Evolutionary conservation across 1,140 invertebrate species (phyloP).

Genomic region (Phenacoccus solenopsis): DNA sequence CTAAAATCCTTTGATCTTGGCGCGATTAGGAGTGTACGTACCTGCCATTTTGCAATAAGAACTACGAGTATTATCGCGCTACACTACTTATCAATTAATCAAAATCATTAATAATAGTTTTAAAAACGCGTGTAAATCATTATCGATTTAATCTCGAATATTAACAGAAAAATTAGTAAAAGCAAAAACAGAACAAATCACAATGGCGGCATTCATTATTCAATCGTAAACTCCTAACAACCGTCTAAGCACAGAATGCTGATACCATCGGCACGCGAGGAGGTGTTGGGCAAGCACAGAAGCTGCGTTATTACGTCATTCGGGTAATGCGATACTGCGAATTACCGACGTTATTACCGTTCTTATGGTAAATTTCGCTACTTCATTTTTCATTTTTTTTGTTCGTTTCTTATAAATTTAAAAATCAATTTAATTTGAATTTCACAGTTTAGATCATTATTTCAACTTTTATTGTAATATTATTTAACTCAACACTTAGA

Average conservation of each 20-base stretch:
- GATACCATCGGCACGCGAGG: not conserved
- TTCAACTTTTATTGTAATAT: too few species aligned
- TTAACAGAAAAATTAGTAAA: not conserved
- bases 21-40: not conserved
- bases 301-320: not conserved
- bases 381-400: too few species aligned
- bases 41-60: not conserved
- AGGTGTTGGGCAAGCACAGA: too few species aligned
- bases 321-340: too few species aligned
- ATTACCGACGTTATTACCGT: not conserved
- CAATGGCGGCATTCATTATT: slow-evolving; percentile 13
- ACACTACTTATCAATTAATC: not conserved
- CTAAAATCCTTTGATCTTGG: not conserved
- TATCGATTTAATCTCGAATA: not conserved
- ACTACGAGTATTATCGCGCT: not conserved
- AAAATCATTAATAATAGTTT: not conserved
- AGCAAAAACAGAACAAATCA: slow-evolving; percentile 5
- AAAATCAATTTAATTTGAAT: too few species aligned
- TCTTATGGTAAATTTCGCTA: too few species aligned
- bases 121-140: not conserved
- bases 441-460: too few species aligned
- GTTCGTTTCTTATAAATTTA: too few species aligned
- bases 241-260: not conserved
- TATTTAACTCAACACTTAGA: too few species aligned
- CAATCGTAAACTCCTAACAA: slow-evolving; percentile 4